Base-by-base conservation (phyloP, 30 jellyfish, hydroid and myxozoan genomes). In the Sanderia malayensis region DNA sequence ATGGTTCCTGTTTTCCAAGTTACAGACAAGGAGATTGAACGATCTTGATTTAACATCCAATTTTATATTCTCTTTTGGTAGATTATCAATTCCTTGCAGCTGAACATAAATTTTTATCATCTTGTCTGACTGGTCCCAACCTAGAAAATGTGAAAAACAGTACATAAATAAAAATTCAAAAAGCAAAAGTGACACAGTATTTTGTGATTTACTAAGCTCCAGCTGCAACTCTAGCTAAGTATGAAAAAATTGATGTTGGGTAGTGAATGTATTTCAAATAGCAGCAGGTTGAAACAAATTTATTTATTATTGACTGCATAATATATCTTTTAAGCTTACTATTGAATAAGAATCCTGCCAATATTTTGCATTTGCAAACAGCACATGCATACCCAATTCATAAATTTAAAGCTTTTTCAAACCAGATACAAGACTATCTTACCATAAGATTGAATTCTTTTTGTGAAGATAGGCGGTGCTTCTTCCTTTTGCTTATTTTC, bases 121-220 rank as follows among this genome's bases (percentile, higher is more conserved):
- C 61, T 77, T 71, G 19, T 64, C 63, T 4, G 86, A 62, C 71
- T 90, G 94, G 71, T 83, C 97, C 94, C 94, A 90, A 18, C 97
- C 97, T 90, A 58, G 31, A 32, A 67, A n/a, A n/a, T n/a, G n/a
- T n/a, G n/a, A n/a, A n/a, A n/a, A n/a, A n/a, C n/a, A n/a, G n/a
- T n/a, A n/a, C n/a, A n/a, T n/a, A n/a, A n/a, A n/a, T n/a, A n/a
- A n/a, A n/a, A n/a, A n/a, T n/a, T n/a, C n/a, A n/a, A n/a, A n/a
- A n/a, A n/a, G n/a, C n/a, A n/a, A n/a, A n/a, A n/a, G n/a, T n/a
- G n/a, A n/a, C n/a, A n/a, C n/a, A n/a, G n/a, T n/a, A n/a, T n/a
- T n/a, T n/a, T n/a, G n/a, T n/a, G n/a, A n/a, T n/a, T n/a, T n/a
- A n/a, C n/a, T n/a, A n/a, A n/a, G n/a, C n/a, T n/a, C n/a, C n/a